These are phyloP conservation scores for Drosophila pectinifera DNA, from an alignment of 1,140 invertebrate genomes.

Conservation along the genomic window DNA sequence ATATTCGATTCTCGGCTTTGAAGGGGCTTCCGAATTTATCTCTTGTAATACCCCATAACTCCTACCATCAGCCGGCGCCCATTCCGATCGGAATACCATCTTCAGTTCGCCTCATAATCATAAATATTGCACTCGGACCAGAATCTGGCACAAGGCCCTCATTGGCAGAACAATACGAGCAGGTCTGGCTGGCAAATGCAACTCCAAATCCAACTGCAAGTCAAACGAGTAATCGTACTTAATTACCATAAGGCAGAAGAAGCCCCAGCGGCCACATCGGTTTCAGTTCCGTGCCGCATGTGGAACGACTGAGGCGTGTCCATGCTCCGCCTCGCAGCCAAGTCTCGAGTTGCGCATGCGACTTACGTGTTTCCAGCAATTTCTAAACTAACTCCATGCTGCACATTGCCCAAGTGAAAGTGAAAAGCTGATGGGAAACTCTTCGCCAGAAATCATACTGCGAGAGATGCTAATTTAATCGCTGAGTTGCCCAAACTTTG, in stretches of 20 bases:
- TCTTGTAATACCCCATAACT: conserved; percentile 2
- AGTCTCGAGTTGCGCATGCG: conserved; percentile 18
- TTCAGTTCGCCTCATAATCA: conserved; percentile 39
- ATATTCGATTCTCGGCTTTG: neutral
- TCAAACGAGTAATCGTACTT: conserved; percentile 46
- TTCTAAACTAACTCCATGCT: conserved; percentile 10
- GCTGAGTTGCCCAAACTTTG: conserved; percentile 16
- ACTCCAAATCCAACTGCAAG: conserved; percentile 24
- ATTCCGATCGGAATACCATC: conserved; percentile 32
- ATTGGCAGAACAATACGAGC: conserved; percentile 45
- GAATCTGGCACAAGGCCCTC: conserved; percentile 65
- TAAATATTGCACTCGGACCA: conserved; percentile 48
- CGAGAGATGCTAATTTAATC: conserved; percentile 11
- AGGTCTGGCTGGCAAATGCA: conserved; percentile 21
- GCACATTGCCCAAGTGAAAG: conserved; percentile 49
- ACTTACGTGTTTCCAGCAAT: conserved; percentile 23
- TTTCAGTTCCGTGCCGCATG: conserved; percentile 64
- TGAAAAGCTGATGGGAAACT: conserved; percentile 44
- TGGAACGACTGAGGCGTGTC: conserved; percentile 61
- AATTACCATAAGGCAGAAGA: conserved; percentile 61
- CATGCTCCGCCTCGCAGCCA: conserved; percentile 12
- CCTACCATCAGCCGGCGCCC: neutral
- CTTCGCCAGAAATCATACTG: neutral
- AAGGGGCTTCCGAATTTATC: neutral
- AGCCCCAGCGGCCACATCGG: conserved; percentile 26